Evolutionary conservation across 2,888 invertebrate species (phyloP).

Genomic region (Cantharis rustica): DNA sequence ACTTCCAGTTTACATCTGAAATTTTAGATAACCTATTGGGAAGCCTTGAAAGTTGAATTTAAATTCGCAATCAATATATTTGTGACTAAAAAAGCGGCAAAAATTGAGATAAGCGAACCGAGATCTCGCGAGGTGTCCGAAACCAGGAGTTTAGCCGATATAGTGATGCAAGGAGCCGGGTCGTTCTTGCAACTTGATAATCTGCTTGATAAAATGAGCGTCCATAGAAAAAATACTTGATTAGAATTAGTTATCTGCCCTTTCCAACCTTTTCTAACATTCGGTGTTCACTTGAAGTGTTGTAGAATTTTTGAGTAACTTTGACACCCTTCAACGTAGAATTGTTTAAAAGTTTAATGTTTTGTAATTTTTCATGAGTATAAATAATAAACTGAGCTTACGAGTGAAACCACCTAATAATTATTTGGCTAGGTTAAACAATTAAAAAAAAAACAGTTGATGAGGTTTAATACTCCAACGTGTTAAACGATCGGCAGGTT

Average conservation of each 20-base stretch:
- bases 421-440: no score
- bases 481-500: no score
- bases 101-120: conserved; percentile 9
- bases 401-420: not conserved
- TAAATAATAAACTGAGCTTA: not conserved
- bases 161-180: conserved; percentile 26
- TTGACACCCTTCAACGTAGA: not conserved
- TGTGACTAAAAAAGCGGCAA: conserved; percentile 71
- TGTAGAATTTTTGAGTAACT: not conserved
- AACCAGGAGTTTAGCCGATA: conserved; percentile 26
- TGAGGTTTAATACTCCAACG: no score
- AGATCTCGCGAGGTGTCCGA: conserved; percentile 9
- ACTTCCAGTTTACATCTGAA: not conserved
- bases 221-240: not conserved
- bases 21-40: conserved; percentile 68
- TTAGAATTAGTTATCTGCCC: not conserved
- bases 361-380: not conserved
- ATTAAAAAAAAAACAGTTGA: no score
- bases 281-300: not conserved
- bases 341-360: not conserved
- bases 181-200: conserved; percentile 30
- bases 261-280: not conserved
- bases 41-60: conserved; percentile 72
- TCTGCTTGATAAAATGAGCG: conserved; percentile 19
- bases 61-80: conserved; percentile 75